Evolutionary conservation across 2,797 vertebrate genomes (phyloP).

Genomic region (Coracias cyanogaster): DNA sequence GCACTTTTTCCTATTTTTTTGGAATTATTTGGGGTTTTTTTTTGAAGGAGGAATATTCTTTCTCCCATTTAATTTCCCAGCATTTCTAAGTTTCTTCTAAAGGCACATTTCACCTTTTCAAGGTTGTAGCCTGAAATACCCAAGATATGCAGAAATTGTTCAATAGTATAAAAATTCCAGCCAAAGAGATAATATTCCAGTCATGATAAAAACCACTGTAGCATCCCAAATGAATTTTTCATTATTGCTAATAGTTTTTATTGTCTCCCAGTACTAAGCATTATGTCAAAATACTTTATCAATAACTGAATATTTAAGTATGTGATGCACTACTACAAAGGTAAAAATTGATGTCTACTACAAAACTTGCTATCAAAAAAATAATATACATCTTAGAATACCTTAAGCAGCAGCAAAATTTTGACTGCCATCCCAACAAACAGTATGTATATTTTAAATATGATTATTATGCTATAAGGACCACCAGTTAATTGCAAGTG

Average conservation of each 20-base stretch:
- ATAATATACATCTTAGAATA: not conserved
- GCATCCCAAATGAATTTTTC: too few species aligned
- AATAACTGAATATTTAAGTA: not conserved
- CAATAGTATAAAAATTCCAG: too few species aligned
- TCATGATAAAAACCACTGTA: too few species aligned
- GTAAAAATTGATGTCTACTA: not conserved
- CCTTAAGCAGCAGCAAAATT: not conserved
- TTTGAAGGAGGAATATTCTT: not conserved
- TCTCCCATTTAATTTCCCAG: not conserved
- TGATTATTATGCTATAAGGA: not conserved
- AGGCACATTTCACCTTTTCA: not conserved
- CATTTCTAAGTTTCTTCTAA: not conserved
- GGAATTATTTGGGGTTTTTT: rapidly evolving
- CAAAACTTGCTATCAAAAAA: not conserved
- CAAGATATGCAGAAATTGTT: not conserved
- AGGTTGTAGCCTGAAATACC: not conserved
- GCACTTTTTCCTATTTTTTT: not conserved
- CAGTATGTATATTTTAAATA: not conserved
- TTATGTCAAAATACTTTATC: not conserved
- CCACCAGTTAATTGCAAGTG: not conserved
- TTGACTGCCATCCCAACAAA: not conserved
- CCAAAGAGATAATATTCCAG: too few species aligned
- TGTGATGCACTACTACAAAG: not conserved
- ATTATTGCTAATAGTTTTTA: not conserved
- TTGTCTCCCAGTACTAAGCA: not conserved